Percentiles rank a stretch among this genome's conserved stretches.
Evolutionary conservation across 1,140 invertebrate genomes (phyloP).

Genomic region (Drosophila rufa): DNA sequence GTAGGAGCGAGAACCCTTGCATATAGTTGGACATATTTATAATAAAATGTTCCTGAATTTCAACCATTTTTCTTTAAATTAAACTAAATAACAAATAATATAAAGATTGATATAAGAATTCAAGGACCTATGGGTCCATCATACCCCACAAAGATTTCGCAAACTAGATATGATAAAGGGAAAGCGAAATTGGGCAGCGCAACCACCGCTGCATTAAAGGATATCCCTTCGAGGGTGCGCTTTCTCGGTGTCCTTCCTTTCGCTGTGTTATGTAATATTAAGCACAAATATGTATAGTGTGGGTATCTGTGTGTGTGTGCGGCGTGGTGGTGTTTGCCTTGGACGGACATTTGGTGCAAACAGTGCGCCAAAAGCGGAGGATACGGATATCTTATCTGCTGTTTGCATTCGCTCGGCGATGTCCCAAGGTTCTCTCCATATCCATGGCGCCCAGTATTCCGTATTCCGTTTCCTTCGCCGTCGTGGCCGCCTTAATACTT

Average conservation of each 20-base stretch:
- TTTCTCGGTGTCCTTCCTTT: slow-evolving; percentile 29
- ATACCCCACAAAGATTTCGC: background rate
- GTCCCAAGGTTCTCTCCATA: slow-evolving; percentile 59
- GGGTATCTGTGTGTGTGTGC: slow-evolving; percentile 20
- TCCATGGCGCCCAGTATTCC: slow-evolving; percentile 51
- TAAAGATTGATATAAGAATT: background rate
- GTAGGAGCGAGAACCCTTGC: background rate
- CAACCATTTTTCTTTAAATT: too few species aligned
- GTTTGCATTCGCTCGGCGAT: slow-evolving; percentile 73
- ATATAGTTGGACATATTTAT: background rate
- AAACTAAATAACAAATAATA: too few species aligned
- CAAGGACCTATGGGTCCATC: background rate
- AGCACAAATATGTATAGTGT: slow-evolving; percentile 48
- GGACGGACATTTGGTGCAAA: slow-evolving; percentile 71
- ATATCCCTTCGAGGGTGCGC: slow-evolving; percentile 64
- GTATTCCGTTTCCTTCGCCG: slow-evolving; percentile 44
- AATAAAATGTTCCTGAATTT: background rate
- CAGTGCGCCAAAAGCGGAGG: slow-evolving; percentile 70
- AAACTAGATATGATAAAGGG: background rate
- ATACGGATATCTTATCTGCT: slow-evolving; percentile 83
- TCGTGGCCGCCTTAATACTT: slow-evolving; percentile 72
- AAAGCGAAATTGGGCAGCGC: slow-evolving; percentile 11
- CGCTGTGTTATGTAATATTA: slow-evolving; percentile 72
- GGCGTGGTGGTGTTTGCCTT: slow-evolving; percentile 60
- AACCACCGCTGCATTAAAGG: slow-evolving; percentile 55